Evolutionary conservation across 1,140 invertebrate species (phyloP).

Genomic region (Aphis gossypii): DNA sequence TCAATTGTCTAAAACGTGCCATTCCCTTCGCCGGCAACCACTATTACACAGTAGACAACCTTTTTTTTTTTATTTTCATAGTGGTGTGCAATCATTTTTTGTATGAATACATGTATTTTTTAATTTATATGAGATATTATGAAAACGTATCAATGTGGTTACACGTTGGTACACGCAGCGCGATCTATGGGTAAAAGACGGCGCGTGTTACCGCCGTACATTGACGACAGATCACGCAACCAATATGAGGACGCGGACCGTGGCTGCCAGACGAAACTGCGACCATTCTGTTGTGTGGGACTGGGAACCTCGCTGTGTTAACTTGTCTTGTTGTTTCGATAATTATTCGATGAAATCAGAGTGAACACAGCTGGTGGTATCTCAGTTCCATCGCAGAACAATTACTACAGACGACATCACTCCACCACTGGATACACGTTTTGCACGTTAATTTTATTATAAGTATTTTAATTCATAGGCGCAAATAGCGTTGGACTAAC

Average conservation of each 20-base stretch:
- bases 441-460: too few relatives aligned
- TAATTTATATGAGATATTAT: background rate
- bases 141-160: background rate
- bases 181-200: background rate
- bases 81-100: background rate
- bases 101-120: background rate
- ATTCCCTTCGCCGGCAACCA: too few relatives aligned
- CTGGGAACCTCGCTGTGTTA: conserved; percentile 95
- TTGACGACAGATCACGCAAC: background rate
- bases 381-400: conserved; percentile 73
- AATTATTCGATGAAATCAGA: conserved; percentile 62
- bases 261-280: background rate
- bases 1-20: background rate
- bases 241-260: background rate
- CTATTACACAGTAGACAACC: background rate
- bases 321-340: conserved; percentile 72
- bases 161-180: background rate
- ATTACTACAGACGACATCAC: conserved; percentile 37
- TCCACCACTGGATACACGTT: background rate
- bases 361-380: conserved; percentile 99
- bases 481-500: too few relatives aligned
- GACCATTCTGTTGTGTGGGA: conserved; percentile 64
- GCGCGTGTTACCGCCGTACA: background rate
- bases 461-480: too few relatives aligned
- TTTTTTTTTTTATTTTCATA: background rate